Base-by-base conservation (phyloP, 2,888 invertebrate species). In the Euplagia quadripunctaria region DNA sequence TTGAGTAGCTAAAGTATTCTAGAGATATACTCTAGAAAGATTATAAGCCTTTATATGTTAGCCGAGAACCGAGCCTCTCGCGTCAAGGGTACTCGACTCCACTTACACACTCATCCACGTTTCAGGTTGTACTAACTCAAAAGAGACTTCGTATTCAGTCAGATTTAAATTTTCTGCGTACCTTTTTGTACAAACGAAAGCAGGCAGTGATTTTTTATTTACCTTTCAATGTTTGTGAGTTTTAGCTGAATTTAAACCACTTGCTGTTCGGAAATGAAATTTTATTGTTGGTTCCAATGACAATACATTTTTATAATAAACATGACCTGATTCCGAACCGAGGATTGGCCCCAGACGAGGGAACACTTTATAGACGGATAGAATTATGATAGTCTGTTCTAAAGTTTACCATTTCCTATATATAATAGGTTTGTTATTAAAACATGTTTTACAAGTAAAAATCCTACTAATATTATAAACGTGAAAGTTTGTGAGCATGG, bases 61-160 rank as follows among this genome's bases (percentile, higher is more conserved):
- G 75, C 52, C 42, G 68, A 68, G 67, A 78, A 68, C 63, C 51
- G 68, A 73, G 78, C 63, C 76, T 43, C 79, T 74, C 70, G n/a
- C 31, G 31, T 68, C 64, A 70, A 85, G 84, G 67, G 80, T 80
- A 49, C 86, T 84, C 72, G 71, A 58, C 75, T 42, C 75, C 80
- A 73, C 84, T 85, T 68, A 84, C 79, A 78, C 64, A 76, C 83
- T 83, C 82, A 64, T 73, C 73, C 72, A 75, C 74, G 75, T 84
- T 84, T 76, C 79, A 78, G 70, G 69, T 78, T 82, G 74, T 83
- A 76, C 72, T 71, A 70, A 61, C 72, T 77, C 76, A 78, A 20
- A 76, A 83, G 80, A 73, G 76, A 79, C 79, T 84, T 63, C 64
- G 51, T 20, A 75, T 80, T 82, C 84, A 84, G 74, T 58, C 71